phyloP scores from a whole-genome alignment of 2,888 invertebrate species.

The Acronicta alni region DNA sequence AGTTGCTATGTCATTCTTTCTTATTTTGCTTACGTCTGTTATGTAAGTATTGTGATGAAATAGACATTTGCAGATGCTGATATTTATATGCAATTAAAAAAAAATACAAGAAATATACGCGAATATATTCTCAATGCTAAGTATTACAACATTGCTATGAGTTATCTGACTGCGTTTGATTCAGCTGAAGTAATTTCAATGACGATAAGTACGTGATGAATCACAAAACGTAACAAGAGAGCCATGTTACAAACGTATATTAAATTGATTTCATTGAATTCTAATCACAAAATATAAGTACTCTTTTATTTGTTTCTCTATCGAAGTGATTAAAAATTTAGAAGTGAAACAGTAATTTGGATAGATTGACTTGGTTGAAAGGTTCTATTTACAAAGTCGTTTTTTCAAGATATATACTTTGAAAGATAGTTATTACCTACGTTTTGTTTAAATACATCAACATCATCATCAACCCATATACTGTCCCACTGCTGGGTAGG shows the following conservation, averaged over 20 bases:
- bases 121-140: constrained; percentile 14
- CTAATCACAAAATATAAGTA: constrained; percentile 23
- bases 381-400: no score
- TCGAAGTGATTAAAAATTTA: neutral
- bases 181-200: constrained; percentile 43
- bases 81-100: constrained; percentile 5
- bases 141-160: constrained; percentile 31
- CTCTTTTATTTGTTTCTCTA: neutral
- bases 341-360: no score
- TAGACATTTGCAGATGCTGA: constrained; percentile 18
- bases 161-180: constrained; percentile 33
- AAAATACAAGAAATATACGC: constrained; percentile 18
- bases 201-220: constrained; percentile 61
- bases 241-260: constrained; percentile 30
- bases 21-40: constrained; percentile 5
- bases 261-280: constrained; percentile 47
- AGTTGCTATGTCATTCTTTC: constrained; percentile 8
- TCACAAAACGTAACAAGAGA: constrained; percentile 52
- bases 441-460: no score
- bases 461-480: no score
- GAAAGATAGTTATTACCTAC: no score
- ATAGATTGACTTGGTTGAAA: no score
- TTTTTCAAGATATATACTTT: no score
- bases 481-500: no score
- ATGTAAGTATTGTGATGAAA: constrained; percentile 26